Evolutionary conservation across 2,797 vertebrate genomes (phyloP), one percentile per base, ranked within the genome.

Genomic region (Cynopterus sphinx): DNA sequence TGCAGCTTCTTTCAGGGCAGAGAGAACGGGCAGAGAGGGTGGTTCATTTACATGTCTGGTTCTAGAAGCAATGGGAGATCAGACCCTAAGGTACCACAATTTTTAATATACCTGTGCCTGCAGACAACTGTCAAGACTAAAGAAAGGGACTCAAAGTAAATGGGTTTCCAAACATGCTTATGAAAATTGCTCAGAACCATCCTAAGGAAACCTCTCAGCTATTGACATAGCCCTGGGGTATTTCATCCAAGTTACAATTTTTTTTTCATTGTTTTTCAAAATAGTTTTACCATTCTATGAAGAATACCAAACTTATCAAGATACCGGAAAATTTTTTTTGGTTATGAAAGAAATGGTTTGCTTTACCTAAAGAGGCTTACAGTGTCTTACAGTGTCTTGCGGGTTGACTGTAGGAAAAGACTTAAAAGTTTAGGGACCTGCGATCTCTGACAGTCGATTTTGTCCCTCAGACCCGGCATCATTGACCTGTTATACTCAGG

Each of bases 191-290:
- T 77, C 33, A 13, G 36, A 70, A 59, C 31, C 77, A 31, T 17
- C 7, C 31, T 68, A 22, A 55, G 22, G 36, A 73, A 67, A 49
- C 11, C 22, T 78, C 57, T 87, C n/a, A 83, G 61, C 55, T 79
- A 6, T 39, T 88, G 10, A 9, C 36, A 26, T 12, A 63, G 16
- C n/a, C 85, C 43, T 75, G 36, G 63, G 51, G 31, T 84, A 83
- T 79, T 79, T 93, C 43, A 36, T 55, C 73, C 49, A 91, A n/a
- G 19, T 24, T 16, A 59, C 41, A 53, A 53, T 2, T 1, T 67
- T 33, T 39, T 12, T 4, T 36, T 12, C 31, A 49, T 86, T 63
- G 83, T 90, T 86, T 92, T 41, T 33, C n/a, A 57, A 91, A 91
- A 91, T 24, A 91, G 16, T 57, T 88, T 75, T 57, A 75, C 28